Conservation (phyloP, 2,888 invertebrate species). For the Phyllotreta cruciferae region DNA sequence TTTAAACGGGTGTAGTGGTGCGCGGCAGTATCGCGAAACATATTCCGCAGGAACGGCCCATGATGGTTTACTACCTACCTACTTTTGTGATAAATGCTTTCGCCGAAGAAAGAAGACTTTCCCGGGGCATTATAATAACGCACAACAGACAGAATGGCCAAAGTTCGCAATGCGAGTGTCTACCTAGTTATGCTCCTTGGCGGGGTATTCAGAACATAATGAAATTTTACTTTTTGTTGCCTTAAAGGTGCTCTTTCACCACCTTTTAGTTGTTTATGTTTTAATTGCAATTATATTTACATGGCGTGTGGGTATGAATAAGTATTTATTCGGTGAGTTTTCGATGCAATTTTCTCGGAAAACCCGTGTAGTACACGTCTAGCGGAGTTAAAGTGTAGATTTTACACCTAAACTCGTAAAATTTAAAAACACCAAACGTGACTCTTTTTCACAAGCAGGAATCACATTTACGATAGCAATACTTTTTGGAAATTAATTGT, state of each 20-base stretch:
- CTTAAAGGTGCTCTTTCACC: slow-evolving; percentile 45
- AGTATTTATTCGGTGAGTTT: neutral
- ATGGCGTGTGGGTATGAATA: too few relatives aligned
- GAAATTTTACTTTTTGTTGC: slow-evolving; percentile 55
- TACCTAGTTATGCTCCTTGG: slow-evolving; percentile 56
- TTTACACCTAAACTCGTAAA: slow-evolving; percentile 25
- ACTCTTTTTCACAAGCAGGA: slow-evolving; percentile 22
- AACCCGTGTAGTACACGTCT: neutral
- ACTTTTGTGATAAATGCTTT: slow-evolving; percentile 55
- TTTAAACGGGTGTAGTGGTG: slow-evolving; percentile 29
- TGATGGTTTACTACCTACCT: slow-evolving; percentile 45
- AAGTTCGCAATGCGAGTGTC: slow-evolving; percentile 58
- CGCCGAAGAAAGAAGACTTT: slow-evolving; percentile 54
- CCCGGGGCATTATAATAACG: slow-evolving; percentile 55
- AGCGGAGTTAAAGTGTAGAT: slow-evolving; percentile 14
- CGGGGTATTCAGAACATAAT: slow-evolving; percentile 58
- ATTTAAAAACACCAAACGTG: slow-evolving; percentile 24
- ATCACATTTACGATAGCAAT: slow-evolving; percentile 21
- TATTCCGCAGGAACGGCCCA: slow-evolving; percentile 41
- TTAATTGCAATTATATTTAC: too few relatives aligned
- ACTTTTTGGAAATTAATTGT: slow-evolving; percentile 19
- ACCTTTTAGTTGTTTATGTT: neutral
- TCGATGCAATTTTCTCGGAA: slow-evolving; percentile 16
- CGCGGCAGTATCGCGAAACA: slow-evolving; percentile 27
- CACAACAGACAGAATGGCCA: slow-evolving; percentile 55